Evolutionary conservation across 2,113 vertebrate genomes (phyloP).

Genomic region (Laterallus jamaicensis): DNA sequence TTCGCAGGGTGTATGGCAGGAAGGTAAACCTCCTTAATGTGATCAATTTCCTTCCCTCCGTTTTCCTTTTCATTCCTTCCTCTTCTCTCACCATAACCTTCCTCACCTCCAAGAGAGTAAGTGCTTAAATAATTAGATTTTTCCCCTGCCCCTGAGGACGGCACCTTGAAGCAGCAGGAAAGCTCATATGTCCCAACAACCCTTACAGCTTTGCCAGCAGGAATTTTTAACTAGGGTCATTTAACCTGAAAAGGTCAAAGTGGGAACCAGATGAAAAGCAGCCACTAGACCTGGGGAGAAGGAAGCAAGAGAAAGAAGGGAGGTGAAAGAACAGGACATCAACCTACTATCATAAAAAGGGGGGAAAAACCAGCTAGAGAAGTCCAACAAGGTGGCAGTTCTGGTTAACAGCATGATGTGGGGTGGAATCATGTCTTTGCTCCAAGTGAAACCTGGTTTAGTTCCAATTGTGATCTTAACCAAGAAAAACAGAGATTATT

Average conservation of each 20-base stretch:
- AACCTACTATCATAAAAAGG: constrained; percentile 35
- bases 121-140: constrained; percentile 52
- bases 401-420: not conserved
- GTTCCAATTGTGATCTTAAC: not conserved
- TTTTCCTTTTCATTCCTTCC: constrained; percentile 47
- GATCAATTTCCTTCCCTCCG: constrained; percentile 54
- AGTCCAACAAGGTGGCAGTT: not conserved
- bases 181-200: constrained; percentile 30
- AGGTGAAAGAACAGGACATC: constrained; percentile 31
- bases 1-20: not conserved
- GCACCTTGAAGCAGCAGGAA: constrained; percentile 63
- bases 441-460: not conserved
- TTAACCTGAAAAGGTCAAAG: constrained; percentile 59
- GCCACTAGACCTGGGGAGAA: constrained; percentile 16
- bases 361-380: not conserved
- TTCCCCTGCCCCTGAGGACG: constrained; percentile 27
- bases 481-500: not conserved
- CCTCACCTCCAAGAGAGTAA: constrained; percentile 26
- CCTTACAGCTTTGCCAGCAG: constrained; percentile 43
- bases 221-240: constrained; percentile 58
- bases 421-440: not conserved
- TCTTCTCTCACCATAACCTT: constrained; percentile 41
- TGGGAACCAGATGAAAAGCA: constrained; percentile 57
- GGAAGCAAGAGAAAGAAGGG: constrained; percentile 13
- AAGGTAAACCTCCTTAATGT: constrained; percentile 40